Percentiles rank a stretch among this genome's conserved stretches.
These are phyloP conservation scores for Epistrophe grossulariae DNA, from an alignment of 2,888 invertebrate genomes.

Conservation along the genomic window DNA sequence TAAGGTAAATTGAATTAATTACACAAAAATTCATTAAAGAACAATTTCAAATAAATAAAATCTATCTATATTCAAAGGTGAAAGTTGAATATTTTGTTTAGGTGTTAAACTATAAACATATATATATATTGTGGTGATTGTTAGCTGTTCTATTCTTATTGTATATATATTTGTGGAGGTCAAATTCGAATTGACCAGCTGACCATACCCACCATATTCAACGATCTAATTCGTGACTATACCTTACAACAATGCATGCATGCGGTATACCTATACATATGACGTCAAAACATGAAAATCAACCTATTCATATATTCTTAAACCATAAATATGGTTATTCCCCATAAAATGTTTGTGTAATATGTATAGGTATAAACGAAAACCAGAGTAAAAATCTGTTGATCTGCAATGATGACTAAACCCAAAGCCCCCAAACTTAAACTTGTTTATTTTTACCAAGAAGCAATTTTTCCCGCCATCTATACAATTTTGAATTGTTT, in stretches of 20 bases:
- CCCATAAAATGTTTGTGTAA: conserved; percentile 27
- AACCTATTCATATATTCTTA: not conserved
- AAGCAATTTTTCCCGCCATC: conserved; percentile 2
- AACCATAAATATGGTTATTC: conserved; percentile 38
- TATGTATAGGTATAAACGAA: not conserved
- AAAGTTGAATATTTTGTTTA: not conserved
- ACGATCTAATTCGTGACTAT: conserved; percentile 40
- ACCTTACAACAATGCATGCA: not conserved
- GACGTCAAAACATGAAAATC: conserved; percentile 42
- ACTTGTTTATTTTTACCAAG: conserved; percentile 20
- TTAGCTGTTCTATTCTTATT: conserved; percentile 17
- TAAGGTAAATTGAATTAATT: not conserved
- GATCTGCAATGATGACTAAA: not conserved
- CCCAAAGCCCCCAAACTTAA: not conserved
- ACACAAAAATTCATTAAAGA: not conserved
- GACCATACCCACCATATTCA: conserved; percentile 10
- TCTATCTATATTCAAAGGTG: not conserved
- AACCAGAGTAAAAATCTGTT: conserved; percentile 25
- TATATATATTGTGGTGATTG: not conserved
- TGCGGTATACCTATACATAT: not conserved
- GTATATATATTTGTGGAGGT: conserved; percentile 37
- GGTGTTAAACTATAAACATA: not conserved
- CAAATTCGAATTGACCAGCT: conserved; percentile 11
- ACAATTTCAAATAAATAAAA: not conserved
- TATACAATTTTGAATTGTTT: conserved; percentile 15